phyloP scores from a whole-genome alignment of 2,888 invertebrate species.

The Apeira syringaria region DNA sequence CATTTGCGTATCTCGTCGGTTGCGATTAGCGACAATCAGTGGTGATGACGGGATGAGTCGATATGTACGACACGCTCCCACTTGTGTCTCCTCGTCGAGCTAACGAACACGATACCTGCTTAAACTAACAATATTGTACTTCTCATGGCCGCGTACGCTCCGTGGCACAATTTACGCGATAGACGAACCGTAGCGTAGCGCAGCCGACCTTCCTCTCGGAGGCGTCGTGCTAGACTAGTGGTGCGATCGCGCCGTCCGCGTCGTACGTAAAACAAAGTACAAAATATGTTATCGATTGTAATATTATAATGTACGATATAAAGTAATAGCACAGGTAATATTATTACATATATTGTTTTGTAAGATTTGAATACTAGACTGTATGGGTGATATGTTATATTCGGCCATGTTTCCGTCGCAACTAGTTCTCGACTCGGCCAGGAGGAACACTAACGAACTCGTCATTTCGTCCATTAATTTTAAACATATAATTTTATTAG shows the following conservation, averaged over 20 bases:
- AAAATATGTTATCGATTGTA: constrained; percentile 83
- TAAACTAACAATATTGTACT: constrained; percentile 79
- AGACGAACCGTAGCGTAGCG: constrained; percentile 23
- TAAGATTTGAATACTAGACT: constrained; percentile 69
- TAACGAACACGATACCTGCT: constrained; percentile 16
- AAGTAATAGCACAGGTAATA: constrained; percentile 70
- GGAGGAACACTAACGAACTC: constrained; percentile 81
- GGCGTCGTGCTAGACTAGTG: constrained; percentile 62
- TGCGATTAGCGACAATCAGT: no score
- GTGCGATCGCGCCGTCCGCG: constrained; percentile 67
- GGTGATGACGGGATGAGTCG: no score
- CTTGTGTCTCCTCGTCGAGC: constrained; percentile 1
- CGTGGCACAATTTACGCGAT: constrained; percentile 35
- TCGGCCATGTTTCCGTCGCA: constrained; percentile 81
- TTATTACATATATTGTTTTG: constrained; percentile 72
- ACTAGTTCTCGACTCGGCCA: constrained; percentile 77
- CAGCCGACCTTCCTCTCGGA: constrained; percentile 25
- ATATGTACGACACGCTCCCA: background rate
- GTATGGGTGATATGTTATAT: constrained; percentile 51
- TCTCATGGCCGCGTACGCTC: constrained; percentile 58
- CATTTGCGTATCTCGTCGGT: no score
- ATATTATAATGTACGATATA: constrained; percentile 78
- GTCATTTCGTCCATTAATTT: constrained; percentile 83
- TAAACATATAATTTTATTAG: constrained; percentile 78
- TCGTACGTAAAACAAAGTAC: constrained; percentile 80